Percentiles rank a stretch among this genome's conserved stretches.
phyloP scores from a whole-genome alignment of 2,113 vertebrate genomes.

The Ciconia maguari region DNA sequence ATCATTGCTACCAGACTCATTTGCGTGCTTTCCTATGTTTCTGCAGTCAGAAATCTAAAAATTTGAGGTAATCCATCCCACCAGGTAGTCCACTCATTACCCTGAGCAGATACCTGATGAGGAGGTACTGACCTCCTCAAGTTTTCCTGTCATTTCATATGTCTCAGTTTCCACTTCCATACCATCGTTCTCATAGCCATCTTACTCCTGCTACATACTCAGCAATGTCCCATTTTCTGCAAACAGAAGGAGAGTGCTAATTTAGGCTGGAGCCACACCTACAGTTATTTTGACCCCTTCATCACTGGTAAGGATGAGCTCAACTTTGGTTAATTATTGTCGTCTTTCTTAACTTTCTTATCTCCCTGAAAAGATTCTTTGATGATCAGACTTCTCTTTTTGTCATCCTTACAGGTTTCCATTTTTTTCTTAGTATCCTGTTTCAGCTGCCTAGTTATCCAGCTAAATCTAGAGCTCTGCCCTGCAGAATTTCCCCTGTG shows the following conservation, averaged over 20 bases:
- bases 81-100: neutral
- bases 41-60: neutral
- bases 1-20: neutral
- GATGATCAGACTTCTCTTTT: neutral
- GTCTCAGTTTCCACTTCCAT: neutral
- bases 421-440: neutral
- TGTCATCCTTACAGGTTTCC: neutral
- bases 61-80: neutral
- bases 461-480: neutral
- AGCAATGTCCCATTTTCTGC: neutral
- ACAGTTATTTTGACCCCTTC: neutral
- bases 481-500: neutral
- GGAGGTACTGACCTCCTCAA: neutral
- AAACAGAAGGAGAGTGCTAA: neutral
- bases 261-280: neutral
- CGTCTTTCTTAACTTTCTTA: neutral
- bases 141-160: neutral
- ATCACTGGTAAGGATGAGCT: neutral
- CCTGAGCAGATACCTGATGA: neutral
- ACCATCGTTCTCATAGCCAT: neutral
- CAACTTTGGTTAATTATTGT: rapidly evolving
- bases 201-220: neutral
- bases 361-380: neutral
- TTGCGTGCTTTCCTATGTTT: neutral
- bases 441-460: neutral